Conservation (phyloP, 2,113 vertebrate genomes). For the Felis catus region F.catus_Fca126_mat1.0 CM031421.1:36637501-36638000, state of each 20-base stretch:
- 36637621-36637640: not conserved
- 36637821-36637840: not conserved
- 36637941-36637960: not conserved
- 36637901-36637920: not conserved
- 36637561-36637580: no score
- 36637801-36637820: not conserved
- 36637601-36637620: no score
- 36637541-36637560: no score
- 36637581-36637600: no score
- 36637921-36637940: fast-evolving
- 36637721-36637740: not conserved
- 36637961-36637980: not conserved
- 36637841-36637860: not conserved
- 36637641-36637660: conserved; percentile 28
- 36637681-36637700: not conserved
- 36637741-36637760: not conserved
- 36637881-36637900: not conserved
- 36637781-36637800: not conserved
- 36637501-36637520: no score
- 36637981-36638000: not conserved
- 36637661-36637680: not conserved
- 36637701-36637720: not conserved
- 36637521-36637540: no score
- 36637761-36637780: not conserved
- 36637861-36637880: not conserved